These are phyloP conservation scores for Zoanthus gigantus DNA, from an alignment of 92 coral and sea anemone genomes.

Conservation along the genomic window DNA sequence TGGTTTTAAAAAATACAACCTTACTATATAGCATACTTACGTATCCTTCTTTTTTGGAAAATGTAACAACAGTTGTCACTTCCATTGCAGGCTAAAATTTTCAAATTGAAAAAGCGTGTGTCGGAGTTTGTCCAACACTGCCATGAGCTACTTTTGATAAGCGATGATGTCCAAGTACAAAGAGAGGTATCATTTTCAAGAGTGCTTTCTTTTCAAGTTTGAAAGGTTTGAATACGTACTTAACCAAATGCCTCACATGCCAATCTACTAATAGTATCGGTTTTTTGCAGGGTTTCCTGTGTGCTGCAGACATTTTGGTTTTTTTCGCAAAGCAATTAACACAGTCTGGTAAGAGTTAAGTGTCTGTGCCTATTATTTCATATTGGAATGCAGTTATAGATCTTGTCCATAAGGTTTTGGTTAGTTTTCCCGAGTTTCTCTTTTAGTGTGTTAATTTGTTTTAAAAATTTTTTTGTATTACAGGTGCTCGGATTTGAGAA, in stretches of 20 bases:
- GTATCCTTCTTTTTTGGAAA: too few species aligned
- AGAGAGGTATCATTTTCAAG: slow-evolving; percentile 66
- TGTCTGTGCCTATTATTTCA: neutral
- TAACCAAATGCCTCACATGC: neutral
- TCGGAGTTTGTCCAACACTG: slow-evolving; percentile 74
- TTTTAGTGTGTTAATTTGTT: too few species aligned
- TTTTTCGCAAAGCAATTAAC: slow-evolving; percentile 89
- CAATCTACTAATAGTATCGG: neutral
- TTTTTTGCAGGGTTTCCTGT: slow-evolving; percentile 79
- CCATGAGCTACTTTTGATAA: slow-evolving; percentile 70
- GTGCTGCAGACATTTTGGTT: slow-evolving; percentile 81
- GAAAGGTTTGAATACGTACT: too few species aligned
- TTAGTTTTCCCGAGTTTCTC: too few species aligned
- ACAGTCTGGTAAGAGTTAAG: slow-evolving; percentile 66
- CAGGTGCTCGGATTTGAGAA: too few species aligned
- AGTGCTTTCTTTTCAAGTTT: neutral
- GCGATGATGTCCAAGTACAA: slow-evolving; percentile 66
- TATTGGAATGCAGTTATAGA: too few species aligned
- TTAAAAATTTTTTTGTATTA: too few species aligned
- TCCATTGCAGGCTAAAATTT: slow-evolving; percentile 56
- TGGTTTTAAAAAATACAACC: too few species aligned
- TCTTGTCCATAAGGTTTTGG: too few species aligned
- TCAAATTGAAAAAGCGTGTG: slow-evolving; percentile 67
- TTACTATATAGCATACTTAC: too few species aligned
- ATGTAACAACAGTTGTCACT: neutral